Conservation (phyloP, 2,888 invertebrate species). For the Fragum whitleyi region DNA sequence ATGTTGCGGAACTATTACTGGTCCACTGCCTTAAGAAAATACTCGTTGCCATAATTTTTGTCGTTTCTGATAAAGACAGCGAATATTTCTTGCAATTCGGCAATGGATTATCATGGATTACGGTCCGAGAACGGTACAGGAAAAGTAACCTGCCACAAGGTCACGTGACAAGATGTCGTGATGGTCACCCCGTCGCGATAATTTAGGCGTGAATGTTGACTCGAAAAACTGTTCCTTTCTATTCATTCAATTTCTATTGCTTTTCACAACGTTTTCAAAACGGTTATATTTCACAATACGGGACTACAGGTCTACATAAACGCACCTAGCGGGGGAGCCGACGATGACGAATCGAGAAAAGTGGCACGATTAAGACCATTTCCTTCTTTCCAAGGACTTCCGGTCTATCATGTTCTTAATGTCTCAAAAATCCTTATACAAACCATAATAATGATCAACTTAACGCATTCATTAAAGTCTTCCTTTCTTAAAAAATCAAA, state of each 20-base stretch:
- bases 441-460: too few relatives aligned
- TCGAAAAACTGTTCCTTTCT: constrained; percentile 57
- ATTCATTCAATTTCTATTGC: constrained; percentile 25
- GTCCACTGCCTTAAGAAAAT: too few relatives aligned
- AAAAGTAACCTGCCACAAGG: constrained; percentile 57
- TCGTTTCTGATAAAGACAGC: too few relatives aligned
- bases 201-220: constrained; percentile 61
- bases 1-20: too few relatives aligned
- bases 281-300: constrained; percentile 35
- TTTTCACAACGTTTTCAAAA: constrained; percentile 25
- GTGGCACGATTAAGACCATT: constrained; percentile 26
- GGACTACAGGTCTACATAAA: constrained; percentile 6
- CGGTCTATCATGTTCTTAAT: background rate
- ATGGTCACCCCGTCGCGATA: constrained; percentile 53
- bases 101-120: too few relatives aligned
- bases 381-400: background rate
- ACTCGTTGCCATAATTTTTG: too few relatives aligned
- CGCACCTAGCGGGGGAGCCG: constrained; percentile 14
- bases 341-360: background rate
- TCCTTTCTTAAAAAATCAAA: too few relatives aligned
- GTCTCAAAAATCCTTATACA: too few relatives aligned
- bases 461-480: too few relatives aligned
- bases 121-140: too few relatives aligned
- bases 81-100: too few relatives aligned
- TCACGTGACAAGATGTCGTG: constrained; percentile 7